Evolutionary conservation across 2,797 vertebrate species (phyloP).

Genomic region (Aldrovandia affinis): DNA sequence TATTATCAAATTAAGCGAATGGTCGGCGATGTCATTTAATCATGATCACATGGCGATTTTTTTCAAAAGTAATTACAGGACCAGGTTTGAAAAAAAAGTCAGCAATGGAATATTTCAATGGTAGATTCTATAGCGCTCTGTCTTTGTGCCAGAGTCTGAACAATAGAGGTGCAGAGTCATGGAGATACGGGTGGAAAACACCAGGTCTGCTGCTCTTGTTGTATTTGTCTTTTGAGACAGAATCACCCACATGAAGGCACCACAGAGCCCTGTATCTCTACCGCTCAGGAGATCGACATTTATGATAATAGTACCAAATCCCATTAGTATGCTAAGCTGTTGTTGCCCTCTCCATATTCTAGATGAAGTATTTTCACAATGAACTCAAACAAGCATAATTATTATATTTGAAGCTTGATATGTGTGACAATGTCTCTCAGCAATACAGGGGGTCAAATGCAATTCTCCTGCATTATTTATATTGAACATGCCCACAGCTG

Average conservation of each 20-base stretch:
- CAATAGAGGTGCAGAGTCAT: constrained; percentile 72
- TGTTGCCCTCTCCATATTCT: background rate
- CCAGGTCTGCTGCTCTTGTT: constrained; percentile 47
- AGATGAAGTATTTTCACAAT: background rate
- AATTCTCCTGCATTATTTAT: no score
- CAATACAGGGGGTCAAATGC: background rate
- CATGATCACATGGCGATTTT: background rate
- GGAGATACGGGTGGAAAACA: constrained; percentile 68
- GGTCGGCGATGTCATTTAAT: background rate
- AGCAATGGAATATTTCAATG: constrained; percentile 15
- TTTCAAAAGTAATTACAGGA: background rate
- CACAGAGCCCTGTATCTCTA: background rate
- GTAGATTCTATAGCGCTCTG: constrained; percentile 48
- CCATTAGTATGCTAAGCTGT: background rate
- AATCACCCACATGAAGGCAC: background rate
- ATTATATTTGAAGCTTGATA: background rate
- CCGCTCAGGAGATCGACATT: background rate
- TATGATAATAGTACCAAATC: background rate
- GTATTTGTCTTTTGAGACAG: constrained; percentile 27
- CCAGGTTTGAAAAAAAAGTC: background rate
- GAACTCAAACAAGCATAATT: background rate
- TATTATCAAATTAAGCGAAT: background rate
- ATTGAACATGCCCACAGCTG: no score
- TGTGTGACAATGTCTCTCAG: background rate
- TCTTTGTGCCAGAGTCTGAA: constrained; percentile 64